A percentile compares a stretch with the other conserved stretches of the same genome.
These are phyloP conservation scores for Chloropsis cyanopogon DNA, from an alignment of 2,113 vertebrate genomes.

Conservation along the genomic window DNA sequence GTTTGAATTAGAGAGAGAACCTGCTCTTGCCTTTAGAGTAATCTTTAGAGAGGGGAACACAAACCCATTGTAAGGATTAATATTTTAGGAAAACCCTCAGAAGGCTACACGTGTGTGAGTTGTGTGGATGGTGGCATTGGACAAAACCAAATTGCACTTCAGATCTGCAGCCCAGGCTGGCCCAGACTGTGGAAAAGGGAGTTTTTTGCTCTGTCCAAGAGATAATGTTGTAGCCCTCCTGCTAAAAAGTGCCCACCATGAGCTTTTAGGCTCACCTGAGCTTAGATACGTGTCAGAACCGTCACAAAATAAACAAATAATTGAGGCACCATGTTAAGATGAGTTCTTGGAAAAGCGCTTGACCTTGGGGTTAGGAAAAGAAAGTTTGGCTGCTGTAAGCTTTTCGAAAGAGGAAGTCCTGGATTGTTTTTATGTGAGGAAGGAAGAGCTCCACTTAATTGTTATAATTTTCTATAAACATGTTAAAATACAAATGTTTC, in stretches of 20 bases:
- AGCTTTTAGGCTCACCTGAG: background rate
- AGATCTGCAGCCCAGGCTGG: background rate
- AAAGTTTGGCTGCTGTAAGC: constrained; percentile 37
- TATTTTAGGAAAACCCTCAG: background rate
- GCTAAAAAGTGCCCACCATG: background rate
- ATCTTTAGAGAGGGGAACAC: background rate
- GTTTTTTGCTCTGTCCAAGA: background rate
- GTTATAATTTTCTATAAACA: constrained; percentile 59
- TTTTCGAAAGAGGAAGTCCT: constrained; percentile 30
- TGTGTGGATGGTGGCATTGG: background rate
- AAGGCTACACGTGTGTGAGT: background rate
- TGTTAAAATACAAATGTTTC: constrained; percentile 60
- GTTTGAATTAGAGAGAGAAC: background rate
- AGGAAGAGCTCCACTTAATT: constrained; percentile 58
- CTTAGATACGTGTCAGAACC: background rate
- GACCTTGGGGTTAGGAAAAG: constrained; percentile 21
- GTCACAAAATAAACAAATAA: background rate
- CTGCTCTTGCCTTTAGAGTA: background rate
- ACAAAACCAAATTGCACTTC: background rate
- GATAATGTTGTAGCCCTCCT: background rate
- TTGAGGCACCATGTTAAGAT: background rate
- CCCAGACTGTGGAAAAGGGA: background rate
- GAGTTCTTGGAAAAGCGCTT: constrained; percentile 44
- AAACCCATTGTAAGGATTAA: background rate
- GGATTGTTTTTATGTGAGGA: constrained; percentile 39